A percentile compares a stretch with the other conserved stretches of the same genome.
phyloP scores from a whole-genome alignment of 2,113 vertebrate genomes.

The Phylloscopus whistleri region DNA sequence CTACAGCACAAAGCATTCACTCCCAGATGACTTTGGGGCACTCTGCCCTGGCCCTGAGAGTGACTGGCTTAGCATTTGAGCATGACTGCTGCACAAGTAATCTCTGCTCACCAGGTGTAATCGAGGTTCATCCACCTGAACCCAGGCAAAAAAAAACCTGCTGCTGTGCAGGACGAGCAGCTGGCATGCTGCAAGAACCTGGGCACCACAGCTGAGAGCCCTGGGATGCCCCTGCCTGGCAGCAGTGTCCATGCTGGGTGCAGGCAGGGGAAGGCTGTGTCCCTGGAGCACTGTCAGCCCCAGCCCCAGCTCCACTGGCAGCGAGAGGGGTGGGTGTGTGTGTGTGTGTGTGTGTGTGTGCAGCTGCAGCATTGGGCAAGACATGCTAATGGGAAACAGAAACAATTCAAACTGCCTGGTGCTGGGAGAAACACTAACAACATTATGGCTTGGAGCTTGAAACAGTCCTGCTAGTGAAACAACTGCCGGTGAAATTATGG shows the following conservation, averaged over 20 bases:
- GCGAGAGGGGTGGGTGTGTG: neutral
- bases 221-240: neutral
- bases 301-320: neutral
- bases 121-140: neutral
- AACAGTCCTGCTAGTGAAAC: neutral
- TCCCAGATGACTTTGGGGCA: neutral
- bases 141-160: fast-evolving
- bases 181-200: fast-evolving
- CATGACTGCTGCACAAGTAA: fast-evolving
- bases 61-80: neutral
- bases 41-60: neutral
- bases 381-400: conserved; percentile 53
- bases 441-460: neutral
- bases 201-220: fast-evolving
- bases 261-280: neutral
- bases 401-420: neutral
- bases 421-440: neutral
- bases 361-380: conserved; percentile 18
- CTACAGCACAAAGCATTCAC: neutral
- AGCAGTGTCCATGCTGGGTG: fast-evolving
- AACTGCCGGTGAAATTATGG: neutral
- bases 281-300: neutral
- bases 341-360: neutral
- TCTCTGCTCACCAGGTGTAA: neutral
- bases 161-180: neutral